Percentiles rank a stretch among this genome's conserved stretches.
phyloP scores from a whole-genome alignment of 2,113 vertebrate species.

The Peucedramus taeniatus region DNA sequence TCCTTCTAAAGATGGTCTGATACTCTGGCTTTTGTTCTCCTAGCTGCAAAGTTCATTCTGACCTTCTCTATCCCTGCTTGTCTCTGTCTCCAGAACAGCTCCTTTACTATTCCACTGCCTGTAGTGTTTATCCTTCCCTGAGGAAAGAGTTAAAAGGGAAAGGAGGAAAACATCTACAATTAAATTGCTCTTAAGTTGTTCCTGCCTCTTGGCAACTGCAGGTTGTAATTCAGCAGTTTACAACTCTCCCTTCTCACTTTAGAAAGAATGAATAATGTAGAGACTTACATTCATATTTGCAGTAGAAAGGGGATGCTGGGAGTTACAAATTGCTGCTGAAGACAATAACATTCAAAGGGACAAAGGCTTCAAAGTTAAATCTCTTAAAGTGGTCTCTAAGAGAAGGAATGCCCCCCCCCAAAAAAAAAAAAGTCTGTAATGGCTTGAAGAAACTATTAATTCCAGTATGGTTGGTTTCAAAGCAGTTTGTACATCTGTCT shows the following conservation, averaged over 20 bases:
- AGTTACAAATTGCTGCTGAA: neutral
- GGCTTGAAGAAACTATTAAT: neutral
- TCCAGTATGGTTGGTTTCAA: neutral
- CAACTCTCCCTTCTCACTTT: neutral
- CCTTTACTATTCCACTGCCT: neutral
- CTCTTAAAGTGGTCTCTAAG: neutral
- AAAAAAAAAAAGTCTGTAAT: neutral
- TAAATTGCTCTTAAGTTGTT: conserved; percentile 29
- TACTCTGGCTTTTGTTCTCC: neutral
- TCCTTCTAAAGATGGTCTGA: neutral
- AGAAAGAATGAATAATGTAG: conserved; percentile 31
- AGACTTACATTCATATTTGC: neutral
- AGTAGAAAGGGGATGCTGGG: neutral
- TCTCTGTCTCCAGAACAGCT: neutral
- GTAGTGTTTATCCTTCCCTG: conserved; percentile 14
- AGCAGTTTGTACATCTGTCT: neutral
- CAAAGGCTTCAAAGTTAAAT: neutral
- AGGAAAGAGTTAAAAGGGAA: conserved; percentile 23
- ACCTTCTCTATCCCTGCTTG: neutral
- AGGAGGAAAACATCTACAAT: conserved; percentile 20
- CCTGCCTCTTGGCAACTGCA: conserved; percentile 3
- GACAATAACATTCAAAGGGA: neutral
- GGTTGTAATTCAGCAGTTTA: conserved; percentile 17
- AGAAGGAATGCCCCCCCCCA: neutral
- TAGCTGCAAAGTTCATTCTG: neutral